Evolutionary conservation across 2,113 vertebrate genomes (phyloP).

Genomic region (Lagopus leucura): DNA sequence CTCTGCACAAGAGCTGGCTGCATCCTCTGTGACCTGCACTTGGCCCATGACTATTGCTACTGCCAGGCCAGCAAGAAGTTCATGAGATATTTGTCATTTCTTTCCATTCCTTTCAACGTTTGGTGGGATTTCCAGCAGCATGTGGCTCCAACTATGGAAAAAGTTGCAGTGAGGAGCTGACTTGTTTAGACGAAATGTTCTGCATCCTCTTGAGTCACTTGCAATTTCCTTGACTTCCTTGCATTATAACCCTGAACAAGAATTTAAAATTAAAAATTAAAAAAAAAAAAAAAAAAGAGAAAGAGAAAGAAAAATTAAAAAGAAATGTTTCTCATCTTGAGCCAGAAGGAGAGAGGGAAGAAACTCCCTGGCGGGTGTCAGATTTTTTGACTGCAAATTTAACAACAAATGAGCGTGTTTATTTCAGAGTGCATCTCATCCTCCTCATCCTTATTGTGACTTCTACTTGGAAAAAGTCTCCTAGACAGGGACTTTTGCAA

Average conservation of each 20-base stretch:
- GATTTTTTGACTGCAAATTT: background rate
- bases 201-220: constrained; percentile 51
- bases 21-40: background rate
- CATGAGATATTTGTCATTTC: constrained; percentile 15
- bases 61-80: constrained; percentile 9
- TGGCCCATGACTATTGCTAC: background rate
- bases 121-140: background rate
- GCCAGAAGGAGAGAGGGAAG: background rate
- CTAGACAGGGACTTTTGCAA: background rate
- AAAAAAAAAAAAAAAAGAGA: background rate
- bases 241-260: background rate
- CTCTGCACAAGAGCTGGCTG: background rate
- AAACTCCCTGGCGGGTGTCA: background rate
- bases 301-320: background rate
- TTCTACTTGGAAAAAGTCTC: background rate
- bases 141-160: constrained; percentile 40
- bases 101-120: background rate
- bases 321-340: background rate
- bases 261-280: background rate
- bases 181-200: constrained; percentile 25
- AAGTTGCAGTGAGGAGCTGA: constrained; percentile 28
- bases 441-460: background rate
- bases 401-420: background rate
- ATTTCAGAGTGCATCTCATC: background rate
- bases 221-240: constrained; percentile 30